Evolutionary conservation across 2,113 vertebrate species (phyloP).

Genomic region (Planiliza haematocheilus): DNA sequence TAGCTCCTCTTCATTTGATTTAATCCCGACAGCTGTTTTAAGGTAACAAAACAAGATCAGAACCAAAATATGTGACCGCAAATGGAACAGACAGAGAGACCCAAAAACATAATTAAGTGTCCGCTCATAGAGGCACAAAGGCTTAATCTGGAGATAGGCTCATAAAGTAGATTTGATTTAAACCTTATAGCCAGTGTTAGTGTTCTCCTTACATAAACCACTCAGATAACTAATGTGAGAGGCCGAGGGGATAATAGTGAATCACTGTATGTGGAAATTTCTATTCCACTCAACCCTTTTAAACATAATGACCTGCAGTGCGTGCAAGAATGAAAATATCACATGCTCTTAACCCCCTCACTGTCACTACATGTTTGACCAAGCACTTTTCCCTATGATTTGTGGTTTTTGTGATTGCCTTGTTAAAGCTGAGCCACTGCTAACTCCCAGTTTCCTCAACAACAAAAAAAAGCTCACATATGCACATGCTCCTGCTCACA

Average conservation of each 20-base stretch:
- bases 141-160: no score
- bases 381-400: neutral
- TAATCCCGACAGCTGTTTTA: no score
- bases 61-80: no score
- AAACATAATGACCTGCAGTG: neutral
- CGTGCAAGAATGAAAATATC: neutral
- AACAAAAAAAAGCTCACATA: neutral
- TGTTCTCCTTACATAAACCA: neutral
- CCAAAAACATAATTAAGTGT: no score
- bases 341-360: neutral
- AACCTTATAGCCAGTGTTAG: neutral
- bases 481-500: conserved; percentile 10
- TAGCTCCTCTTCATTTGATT: no score
- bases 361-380: neutral
- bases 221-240: neutral
- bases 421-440: conserved; percentile 11
- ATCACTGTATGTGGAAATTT: conserved; percentile 2
- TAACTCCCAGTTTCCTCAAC: neutral
- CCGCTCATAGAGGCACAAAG: no score
- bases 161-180: no score
- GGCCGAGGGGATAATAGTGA: conserved; percentile 15
- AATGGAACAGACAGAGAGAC: no score
- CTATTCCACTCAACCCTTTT: conserved; percentile 2
- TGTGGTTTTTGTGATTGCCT: neutral
- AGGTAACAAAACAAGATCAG: no score